Evolutionary conservation across 2,888 invertebrate species (phyloP).

Genomic region (Nudaria mundana): DNA sequence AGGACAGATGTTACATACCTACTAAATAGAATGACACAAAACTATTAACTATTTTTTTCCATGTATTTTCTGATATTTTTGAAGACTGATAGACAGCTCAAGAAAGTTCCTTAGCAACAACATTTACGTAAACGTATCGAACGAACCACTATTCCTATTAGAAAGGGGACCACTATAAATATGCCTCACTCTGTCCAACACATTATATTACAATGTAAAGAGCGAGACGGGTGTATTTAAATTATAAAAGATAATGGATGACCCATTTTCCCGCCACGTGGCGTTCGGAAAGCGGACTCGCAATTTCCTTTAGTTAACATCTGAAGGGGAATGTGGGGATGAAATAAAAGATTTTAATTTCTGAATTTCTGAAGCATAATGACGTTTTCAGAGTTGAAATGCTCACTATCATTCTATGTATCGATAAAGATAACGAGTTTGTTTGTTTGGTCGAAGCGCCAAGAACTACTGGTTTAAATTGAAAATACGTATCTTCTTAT

Average conservation of each 20-base stretch:
- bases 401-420: no score
- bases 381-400: constrained; percentile 3
- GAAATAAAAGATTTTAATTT: constrained; percentile 2
- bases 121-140: no score
- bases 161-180: constrained; percentile 30
- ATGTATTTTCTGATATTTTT: not conserved
- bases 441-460: no score
- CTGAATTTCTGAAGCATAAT: not conserved
- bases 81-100: constrained; percentile 19
- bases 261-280: constrained; percentile 72
- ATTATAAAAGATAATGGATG: constrained; percentile 63
- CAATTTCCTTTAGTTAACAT: constrained; percentile 36
- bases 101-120: constrained; percentile 26
- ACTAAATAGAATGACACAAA: no score
- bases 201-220: constrained; percentile 25
- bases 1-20: no score
- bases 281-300: constrained; percentile 44
- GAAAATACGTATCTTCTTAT: no score
- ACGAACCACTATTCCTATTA: constrained; percentile 34
- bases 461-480: no score
- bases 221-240: constrained; percentile 46
- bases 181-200: constrained; percentile 25
- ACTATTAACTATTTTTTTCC: constrained; percentile 7
- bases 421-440: no score
- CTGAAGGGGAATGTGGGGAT: constrained; percentile 9